Evolutionary conservation across 2,113 vertebrate genomes (phyloP).

Genomic region (Echinops telfairi): DNA sequence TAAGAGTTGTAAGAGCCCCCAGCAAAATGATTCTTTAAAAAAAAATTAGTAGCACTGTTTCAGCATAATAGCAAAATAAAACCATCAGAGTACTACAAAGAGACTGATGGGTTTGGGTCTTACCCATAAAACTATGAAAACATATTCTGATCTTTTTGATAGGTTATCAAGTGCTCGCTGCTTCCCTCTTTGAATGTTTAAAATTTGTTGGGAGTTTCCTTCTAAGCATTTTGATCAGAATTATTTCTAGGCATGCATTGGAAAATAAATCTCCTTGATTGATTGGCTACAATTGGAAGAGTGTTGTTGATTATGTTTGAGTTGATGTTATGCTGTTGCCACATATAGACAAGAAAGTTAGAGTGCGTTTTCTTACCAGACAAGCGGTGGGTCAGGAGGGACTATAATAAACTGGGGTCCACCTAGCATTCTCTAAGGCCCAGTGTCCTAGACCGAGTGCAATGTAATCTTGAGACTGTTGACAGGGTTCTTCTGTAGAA

Average conservation of each 20-base stretch:
- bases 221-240: not conserved
- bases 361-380: not conserved
- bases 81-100: not conserved
- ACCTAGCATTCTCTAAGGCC: not conserved
- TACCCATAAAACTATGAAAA: not conserved
- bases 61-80: not conserved
- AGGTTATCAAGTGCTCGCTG: not conserved
- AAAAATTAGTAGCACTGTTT: not conserved
- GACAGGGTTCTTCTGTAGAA: not conserved
- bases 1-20: no score
- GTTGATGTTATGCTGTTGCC: not conserved
- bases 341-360: not conserved
- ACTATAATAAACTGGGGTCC: not conserved
- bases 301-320: not conserved
- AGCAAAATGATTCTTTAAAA: no score
- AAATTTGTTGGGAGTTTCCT: not conserved
- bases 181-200: conserved; percentile 14
- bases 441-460: fast-evolving
- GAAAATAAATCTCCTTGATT: not conserved
- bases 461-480: not conserved
- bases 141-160: not conserved
- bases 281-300: not conserved
- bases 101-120: not conserved
- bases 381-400: not conserved
- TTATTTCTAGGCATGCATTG: not conserved